Percentiles rank a stretch among this genome's conserved stretches.
Conservation (phyloP, 2,113 vertebrate genomes). For the Charina bottae region DNA sequence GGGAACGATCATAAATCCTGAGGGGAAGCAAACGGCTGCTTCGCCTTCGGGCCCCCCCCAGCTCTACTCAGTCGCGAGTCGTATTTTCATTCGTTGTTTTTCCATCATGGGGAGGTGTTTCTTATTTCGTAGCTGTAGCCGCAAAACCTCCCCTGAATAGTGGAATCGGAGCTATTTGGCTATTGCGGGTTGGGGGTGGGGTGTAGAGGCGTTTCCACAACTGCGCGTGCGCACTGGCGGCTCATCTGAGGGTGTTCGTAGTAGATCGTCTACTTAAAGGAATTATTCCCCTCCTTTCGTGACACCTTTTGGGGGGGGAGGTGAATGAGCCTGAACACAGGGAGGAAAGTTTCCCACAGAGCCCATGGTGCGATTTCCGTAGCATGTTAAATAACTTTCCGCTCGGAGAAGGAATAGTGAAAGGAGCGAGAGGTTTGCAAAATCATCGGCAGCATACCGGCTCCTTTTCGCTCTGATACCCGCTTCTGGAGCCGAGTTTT, state of each 20-base stretch:
- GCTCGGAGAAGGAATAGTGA: no score
- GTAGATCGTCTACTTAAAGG: not conserved
- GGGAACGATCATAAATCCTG: not conserved
- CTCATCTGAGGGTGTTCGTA: not conserved
- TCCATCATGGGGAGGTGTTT: not conserved
- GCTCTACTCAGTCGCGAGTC: not conserved
- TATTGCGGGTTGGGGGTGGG: rapidly evolving
- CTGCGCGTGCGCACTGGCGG: slow-evolving; percentile 10
- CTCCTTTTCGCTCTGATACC: no score
- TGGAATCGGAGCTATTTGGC: not conserved
- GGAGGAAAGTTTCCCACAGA: not conserved
- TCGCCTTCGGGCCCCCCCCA: not conserved
- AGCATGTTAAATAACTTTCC: not conserved
- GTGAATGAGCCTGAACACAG: not conserved
- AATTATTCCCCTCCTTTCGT: not conserved
- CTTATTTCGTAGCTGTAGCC: not conserved
- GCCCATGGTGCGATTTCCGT: not conserved
- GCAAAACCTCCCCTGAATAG: not conserved
- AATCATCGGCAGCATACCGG: not conserved
- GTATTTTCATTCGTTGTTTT: not conserved
- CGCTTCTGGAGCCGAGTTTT: not conserved
- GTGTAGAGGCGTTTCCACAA: not conserved
- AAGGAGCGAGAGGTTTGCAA: not conserved
- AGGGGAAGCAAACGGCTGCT: not conserved
- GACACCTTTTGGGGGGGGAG: not conserved